Evolutionary conservation across 1,140 invertebrate genomes (phyloP).

Genomic region (Neuroterus valhalla): DNA sequence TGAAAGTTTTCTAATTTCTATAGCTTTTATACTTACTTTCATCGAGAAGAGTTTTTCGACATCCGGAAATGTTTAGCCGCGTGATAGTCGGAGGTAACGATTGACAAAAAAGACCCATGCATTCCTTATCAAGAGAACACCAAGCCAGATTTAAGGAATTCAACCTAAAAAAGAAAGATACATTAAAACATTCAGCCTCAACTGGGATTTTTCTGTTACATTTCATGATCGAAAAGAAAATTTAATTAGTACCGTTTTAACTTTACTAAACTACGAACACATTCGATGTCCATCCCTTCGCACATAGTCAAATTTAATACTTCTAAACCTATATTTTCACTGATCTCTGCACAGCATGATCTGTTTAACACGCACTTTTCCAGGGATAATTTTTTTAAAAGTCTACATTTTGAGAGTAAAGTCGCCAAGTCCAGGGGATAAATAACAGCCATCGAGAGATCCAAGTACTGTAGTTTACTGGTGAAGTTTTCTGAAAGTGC

Average conservation of each 20-base stretch:
- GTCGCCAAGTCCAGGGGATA: conserved; percentile 77
- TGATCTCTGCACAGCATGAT: conserved; percentile 79
- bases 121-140: conserved; percentile 81
- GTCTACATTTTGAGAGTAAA: conserved; percentile 81
- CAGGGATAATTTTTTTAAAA: conserved; percentile 87
- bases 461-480: conserved; percentile 85
- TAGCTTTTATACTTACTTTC: conserved; percentile 78
- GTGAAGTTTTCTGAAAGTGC: conserved; percentile 60
- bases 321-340: conserved; percentile 80
- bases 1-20: conserved; percentile 28
- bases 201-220: neutral
- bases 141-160: conserved; percentile 87
- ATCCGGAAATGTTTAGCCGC: conserved; percentile 88
- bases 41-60: conserved; percentile 84
- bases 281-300: conserved; percentile 78
- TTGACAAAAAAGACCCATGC: conserved; percentile 79
- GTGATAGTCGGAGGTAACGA: conserved; percentile 80
- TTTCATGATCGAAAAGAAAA: neutral
- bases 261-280: conserved; percentile 78
- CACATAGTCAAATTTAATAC: conserved; percentile 86
- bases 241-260: conserved; percentile 76
- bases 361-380: conserved; percentile 84
- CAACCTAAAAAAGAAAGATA: conserved; percentile 76
- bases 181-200: neutral
- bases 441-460: conserved; percentile 87